phyloP scores from a whole-genome alignment of 2,113 vertebrate species.

The Chitala chitala region DNA sequence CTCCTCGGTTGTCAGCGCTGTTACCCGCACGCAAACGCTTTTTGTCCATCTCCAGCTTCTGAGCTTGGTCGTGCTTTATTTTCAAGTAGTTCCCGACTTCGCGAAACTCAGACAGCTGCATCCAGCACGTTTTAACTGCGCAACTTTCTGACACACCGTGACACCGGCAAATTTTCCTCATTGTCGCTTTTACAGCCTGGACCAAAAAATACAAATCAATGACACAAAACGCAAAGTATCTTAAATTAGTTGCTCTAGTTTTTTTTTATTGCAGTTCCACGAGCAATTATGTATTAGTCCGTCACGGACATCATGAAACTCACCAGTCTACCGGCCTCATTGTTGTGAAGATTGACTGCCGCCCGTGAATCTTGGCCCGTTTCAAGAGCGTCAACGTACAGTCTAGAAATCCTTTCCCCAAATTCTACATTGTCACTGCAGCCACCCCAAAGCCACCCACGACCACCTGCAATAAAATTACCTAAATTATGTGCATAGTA shows the following conservation, averaged over 20 bases:
- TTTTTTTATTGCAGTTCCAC: neutral
- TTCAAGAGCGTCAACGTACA: conserved; percentile 88
- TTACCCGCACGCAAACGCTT: conserved; percentile 73
- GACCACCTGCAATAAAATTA: conserved; percentile 72
- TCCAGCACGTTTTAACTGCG: conserved; percentile 91
- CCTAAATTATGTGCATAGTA: too few species aligned
- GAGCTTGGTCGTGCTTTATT: conserved; percentile 76
- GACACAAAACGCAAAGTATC: neutral
- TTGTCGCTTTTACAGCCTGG: conserved; percentile 82
- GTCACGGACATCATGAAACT: too few species aligned
- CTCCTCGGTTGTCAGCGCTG: conserved; percentile 75
- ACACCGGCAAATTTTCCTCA: conserved; percentile 88
- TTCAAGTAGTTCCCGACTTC: conserved; percentile 86
- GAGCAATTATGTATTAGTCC: too few species aligned
- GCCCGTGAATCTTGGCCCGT: conserved; percentile 86
- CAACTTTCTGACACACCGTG: conserved; percentile 96
- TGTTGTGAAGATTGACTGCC: conserved; percentile 91
- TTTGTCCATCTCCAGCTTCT: conserved; percentile 85
- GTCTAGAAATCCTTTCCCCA: conserved; percentile 89
- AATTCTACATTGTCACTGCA: conserved; percentile 94
- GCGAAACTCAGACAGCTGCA: conserved; percentile 83
- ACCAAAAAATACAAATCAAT: neutral
- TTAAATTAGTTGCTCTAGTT: neutral
- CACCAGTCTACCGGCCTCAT: conserved; percentile 84
- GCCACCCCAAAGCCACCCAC: conserved; percentile 93